phyloP scores from a whole-genome alignment of 2,888 invertebrate genomes.

The Taenaris catops region DNA sequence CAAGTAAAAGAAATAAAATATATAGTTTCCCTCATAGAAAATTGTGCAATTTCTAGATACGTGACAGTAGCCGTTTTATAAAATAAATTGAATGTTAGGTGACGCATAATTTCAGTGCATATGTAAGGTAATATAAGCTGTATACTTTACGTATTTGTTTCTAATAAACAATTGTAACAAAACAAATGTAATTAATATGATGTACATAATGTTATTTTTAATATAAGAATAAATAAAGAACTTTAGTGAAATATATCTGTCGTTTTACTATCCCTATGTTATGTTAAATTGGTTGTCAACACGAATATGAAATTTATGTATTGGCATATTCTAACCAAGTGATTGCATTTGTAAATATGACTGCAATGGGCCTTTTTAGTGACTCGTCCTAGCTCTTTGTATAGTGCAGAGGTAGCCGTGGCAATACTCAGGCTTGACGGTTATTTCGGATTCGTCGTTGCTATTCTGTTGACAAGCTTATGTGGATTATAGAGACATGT shows the following conservation, averaged over 20 bases:
- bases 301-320: neutral
- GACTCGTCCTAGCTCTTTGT: too few species aligned
- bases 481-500: too few species aligned
- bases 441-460: too few species aligned
- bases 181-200: slow-evolving; percentile 47
- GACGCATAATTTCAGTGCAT: slow-evolving; percentile 19
- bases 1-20: too few species aligned
- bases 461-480: too few species aligned
- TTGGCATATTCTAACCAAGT: too few species aligned
- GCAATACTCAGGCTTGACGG: too few species aligned
- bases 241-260: slow-evolving; percentile 60
- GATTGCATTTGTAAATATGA: too few species aligned
- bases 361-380: too few species aligned
- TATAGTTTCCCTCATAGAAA: too few species aligned
- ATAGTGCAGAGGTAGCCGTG: too few species aligned
- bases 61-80: slow-evolving; percentile 20
- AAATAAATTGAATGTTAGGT: slow-evolving; percentile 15
- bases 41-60: too few species aligned
- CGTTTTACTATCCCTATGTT: neutral
- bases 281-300: neutral
- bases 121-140: slow-evolving; percentile 20
- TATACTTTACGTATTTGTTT: slow-evolving; percentile 29
- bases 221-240: slow-evolving; percentile 69
- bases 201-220: slow-evolving; percentile 77
- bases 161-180: slow-evolving; percentile 43